Conservation (phyloP, 2,888 invertebrate genomes). For the Scaeva pyrastri region DNA sequence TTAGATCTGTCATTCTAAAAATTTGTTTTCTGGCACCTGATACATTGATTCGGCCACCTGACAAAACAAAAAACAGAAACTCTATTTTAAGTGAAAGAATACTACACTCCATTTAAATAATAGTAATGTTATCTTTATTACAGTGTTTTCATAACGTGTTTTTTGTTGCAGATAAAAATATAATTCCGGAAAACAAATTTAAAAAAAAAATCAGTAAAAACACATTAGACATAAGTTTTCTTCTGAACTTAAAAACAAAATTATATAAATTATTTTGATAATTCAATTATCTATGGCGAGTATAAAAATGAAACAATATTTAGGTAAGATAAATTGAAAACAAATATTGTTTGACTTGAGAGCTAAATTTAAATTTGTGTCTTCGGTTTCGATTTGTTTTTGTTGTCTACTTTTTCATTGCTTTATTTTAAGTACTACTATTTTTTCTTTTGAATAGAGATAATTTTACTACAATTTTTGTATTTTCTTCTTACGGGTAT, state of each 20-base stretch:
- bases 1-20: no score
- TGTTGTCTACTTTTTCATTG: conserved; percentile 33
- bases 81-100: background rate
- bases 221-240: conserved; percentile 5
- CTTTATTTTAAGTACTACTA: conserved; percentile 29
- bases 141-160: conserved; percentile 42
- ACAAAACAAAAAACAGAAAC: no score
- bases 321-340: no score
- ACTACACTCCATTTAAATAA: conserved; percentile 1
- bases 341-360: conserved; percentile 24
- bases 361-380: conserved; percentile 44
- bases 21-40: no score
- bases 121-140: conserved; percentile 43
- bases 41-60: no score
- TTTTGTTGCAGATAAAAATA: conserved; percentile 32
- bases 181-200: conserved; percentile 34
- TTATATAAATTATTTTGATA: conserved; percentile 52
- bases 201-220: background rate
- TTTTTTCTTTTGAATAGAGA: conserved; percentile 32
- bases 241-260: conserved; percentile 36
- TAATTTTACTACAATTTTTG: conserved; percentile 46
- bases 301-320: conserved; percentile 34
- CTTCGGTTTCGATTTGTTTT: conserved; percentile 34
- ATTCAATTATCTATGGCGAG: conserved; percentile 71
- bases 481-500: conserved; percentile 3